Evolutionary conservation across 2,888 invertebrate genomes (phyloP), one percentile per base, ranked within the genome.

Genomic region (Nycteola revayana): DNA sequence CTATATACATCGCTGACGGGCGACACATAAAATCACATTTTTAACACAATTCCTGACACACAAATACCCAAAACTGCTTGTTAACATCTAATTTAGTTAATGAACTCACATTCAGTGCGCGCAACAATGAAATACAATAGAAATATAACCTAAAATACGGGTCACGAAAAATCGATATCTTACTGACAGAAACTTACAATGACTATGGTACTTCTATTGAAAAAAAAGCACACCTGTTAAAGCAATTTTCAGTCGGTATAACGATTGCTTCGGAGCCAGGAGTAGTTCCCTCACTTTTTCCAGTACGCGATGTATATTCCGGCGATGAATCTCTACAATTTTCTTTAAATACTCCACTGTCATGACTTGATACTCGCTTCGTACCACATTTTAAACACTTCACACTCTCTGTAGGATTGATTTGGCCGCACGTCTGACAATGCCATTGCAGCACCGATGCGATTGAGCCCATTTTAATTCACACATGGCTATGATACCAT

Each of bases 361-460:
- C 90, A 90, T 90, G 89, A 88, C 84, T 80, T 62, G 88, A 84
- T 76, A 91, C 90, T 68, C 93, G 90, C 75, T 90, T 89, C 70
- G 90, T 90, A 62, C 94, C 95, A 90, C 96, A 96, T 91, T 94
- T 93, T 90, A 94, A 91, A 87, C 96, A 96, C 90, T 92, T 93
- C 64, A 92, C 90, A 83, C 93, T 93, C 89, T 96, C 96, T 51
- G 95, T 95, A 56, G 96, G 95, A 85, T 96, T 96, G 87, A 96
- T 95, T 86, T 94, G 92, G 89, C 94, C 93, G 90, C 96, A 96
- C 86, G 93, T 92, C 83, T 92, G 92, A 91, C 96, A 96, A 90
- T 95, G 94, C 96, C 96, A 96, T 91, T 96, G 96, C 84, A 96
- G 92, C 90, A 96, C 96, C 83, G 96, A 96, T 89, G 96, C 95